Evolutionary conservation across 92 coral and sea anemone species (phyloP).

Genomic region (Galaxea fascicularis): DNA sequence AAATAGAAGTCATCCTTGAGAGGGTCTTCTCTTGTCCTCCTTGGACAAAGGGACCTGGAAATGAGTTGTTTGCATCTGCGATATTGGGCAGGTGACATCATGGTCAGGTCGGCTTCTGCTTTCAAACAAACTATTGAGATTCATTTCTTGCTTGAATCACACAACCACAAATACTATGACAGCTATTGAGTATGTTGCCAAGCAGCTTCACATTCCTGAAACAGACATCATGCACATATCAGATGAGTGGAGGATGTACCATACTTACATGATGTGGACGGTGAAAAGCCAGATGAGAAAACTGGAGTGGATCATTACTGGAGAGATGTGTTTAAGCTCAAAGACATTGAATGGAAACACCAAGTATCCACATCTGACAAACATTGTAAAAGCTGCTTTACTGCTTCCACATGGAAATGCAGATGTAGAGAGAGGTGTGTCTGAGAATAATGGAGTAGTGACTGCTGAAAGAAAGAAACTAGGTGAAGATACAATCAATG

Average conservation of each 20-base stretch:
- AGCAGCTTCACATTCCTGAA: constrained; percentile 11
- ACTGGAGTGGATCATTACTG: constrained; percentile 49
- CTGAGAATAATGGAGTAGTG: constrained; percentile 23
- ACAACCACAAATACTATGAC: constrained; percentile 15
- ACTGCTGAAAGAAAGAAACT: constrained; percentile 38
- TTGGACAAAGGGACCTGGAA: constrained; percentile 14
- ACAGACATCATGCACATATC: constrained; percentile 26
- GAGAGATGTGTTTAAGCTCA: constrained; percentile 14
- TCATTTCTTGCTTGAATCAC: constrained; percentile 46
- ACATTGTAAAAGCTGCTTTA: constrained; percentile 21
- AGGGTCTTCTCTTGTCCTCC: too few species aligned
- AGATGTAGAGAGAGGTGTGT: constrained; percentile 36
- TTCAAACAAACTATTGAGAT: constrained; percentile 37
- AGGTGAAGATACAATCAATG: constrained; percentile 24
- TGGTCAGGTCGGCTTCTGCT: constrained; percentile 13
- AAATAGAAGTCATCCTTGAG: not conserved
- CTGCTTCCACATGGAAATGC: constrained; percentile 45
- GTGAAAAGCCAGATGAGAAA: constrained; percentile 9
- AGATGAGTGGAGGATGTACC: constrained; percentile 35
- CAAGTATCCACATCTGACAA: constrained; percentile 20
- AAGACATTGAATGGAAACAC: constrained; percentile 37
- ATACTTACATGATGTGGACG: constrained; percentile 20
- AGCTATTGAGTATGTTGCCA: constrained; percentile 34
- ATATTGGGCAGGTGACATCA: too few species aligned
- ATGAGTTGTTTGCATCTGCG: constrained; percentile 1